A percentile compares a stretch with the other conserved stretches of the same genome.
phyloP scores from a whole-genome alignment of 2,888 invertebrate species.

The Mimas tiliae region DNA sequence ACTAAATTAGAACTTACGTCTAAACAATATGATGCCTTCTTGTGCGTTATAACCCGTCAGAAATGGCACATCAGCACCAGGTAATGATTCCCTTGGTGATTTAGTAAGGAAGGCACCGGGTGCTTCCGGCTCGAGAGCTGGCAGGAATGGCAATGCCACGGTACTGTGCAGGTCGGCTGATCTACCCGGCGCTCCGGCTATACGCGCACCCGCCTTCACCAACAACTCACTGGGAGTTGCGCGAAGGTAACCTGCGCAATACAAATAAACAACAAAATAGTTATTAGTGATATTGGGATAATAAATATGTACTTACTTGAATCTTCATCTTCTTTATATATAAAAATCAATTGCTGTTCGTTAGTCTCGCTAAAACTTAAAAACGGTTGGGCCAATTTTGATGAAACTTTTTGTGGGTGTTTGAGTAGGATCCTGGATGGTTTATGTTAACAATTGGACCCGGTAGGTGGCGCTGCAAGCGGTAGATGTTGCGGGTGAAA shows the following conservation, averaged over 20 bases:
- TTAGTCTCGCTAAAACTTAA: too few relatives aligned
- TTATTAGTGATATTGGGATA: too few relatives aligned
- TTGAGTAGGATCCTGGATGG: too few relatives aligned
- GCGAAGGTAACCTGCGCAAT: conserved; percentile 77
- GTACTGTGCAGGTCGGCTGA: conserved; percentile 82
- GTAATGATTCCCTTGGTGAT: conserved; percentile 74
- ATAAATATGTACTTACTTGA: too few relatives aligned
- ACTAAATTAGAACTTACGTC: conserved; percentile 69
- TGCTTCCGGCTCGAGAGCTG: conserved; percentile 74
- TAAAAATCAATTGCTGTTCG: too few relatives aligned
- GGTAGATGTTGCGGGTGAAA: too few relatives aligned
- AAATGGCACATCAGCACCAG: conserved; percentile 85
- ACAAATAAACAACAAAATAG: too few relatives aligned
- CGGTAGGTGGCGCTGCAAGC: too few relatives aligned
- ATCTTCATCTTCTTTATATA: too few relatives aligned
- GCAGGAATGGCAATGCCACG: conserved; percentile 86
- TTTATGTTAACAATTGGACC: too few relatives aligned
- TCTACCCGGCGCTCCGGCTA: conserved; percentile 71
- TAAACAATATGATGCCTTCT: conserved; percentile 86
- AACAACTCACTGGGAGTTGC: conserved; percentile 85
- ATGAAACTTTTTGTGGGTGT: too few relatives aligned
- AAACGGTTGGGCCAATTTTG: too few relatives aligned
- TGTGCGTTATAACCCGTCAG: conserved; percentile 87
- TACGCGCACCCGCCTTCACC: conserved; percentile 83
- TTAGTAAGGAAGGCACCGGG: conserved; percentile 82